phyloP scores from a whole-genome alignment of 2,113 vertebrate species.

The Mohoua ochrocephala region DNA sequence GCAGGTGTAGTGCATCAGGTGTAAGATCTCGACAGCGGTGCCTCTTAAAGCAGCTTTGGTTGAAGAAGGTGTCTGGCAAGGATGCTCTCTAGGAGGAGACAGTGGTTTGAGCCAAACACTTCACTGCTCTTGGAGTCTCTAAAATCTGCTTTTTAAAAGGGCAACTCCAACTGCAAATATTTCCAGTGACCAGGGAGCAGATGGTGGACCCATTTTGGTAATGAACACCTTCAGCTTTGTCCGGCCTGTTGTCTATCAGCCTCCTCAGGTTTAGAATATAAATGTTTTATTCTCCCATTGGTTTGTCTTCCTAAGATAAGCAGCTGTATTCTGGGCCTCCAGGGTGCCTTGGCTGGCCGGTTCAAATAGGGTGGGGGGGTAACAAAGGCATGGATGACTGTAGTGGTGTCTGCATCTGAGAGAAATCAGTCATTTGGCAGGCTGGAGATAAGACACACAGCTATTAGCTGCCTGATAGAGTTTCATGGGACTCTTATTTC shows the following conservation, averaged over 20 bases:
- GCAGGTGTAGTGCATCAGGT: neutral
- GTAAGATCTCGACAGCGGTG: accelerated
- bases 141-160: neutral
- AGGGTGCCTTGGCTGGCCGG: neutral
- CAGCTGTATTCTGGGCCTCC: neutral
- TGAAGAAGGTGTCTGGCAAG: neutral
- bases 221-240: neutral
- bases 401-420: neutral
- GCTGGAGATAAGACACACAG: neutral
- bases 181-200: neutral
- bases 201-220: neutral
- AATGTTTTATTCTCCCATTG: neutral
- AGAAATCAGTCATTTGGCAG: neutral
- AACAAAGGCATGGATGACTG: conserved; percentile 11
- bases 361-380: neutral
- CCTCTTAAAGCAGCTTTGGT: neutral
- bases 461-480: neutral
- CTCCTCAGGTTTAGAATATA: neutral
- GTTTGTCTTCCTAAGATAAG: neutral
- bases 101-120: neutral
- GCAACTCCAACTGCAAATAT: neutral
- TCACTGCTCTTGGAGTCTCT: neutral
- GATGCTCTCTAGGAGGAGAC: neutral
- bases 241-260: neutral
- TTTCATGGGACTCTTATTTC: conserved; percentile 29